Conservation (phyloP, 1,140 invertebrate genomes). For the Mycetomoellerius zeteki region DNA sequence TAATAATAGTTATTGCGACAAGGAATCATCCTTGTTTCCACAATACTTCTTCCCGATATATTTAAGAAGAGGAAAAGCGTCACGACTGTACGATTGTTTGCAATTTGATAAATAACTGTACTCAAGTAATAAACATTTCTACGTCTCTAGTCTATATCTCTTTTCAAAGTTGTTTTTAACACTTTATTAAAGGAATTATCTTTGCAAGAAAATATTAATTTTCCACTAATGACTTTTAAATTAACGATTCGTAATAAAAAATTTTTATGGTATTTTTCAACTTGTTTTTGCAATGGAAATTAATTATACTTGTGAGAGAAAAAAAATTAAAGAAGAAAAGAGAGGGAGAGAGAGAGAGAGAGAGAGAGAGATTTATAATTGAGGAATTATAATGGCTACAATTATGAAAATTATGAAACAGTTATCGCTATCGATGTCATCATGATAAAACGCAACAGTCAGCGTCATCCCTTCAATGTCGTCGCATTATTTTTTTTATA, state of each 20-base stretch:
- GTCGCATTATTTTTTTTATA: slow-evolving; percentile 70
- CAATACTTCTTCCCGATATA: background rate
- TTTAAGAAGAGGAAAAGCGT: background rate
- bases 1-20: slow-evolving; percentile 62
- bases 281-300: background rate
- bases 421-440: slow-evolving; percentile 24
- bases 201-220: background rate
- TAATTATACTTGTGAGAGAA: background rate
- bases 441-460: slow-evolving; percentile 20
- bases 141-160: background rate
- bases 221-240: background rate
- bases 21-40: slow-evolving; percentile 7
- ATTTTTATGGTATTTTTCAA: background rate
- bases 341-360: background rate
- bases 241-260: background rate
- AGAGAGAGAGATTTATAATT: background rate
- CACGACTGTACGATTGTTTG: background rate
- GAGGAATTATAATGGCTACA: background rate
- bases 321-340: background rate
- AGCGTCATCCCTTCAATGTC: slow-evolving; percentile 44
- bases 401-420: slow-evolving; percentile 24
- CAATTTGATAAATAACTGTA: background rate
- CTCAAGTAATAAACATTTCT: background rate
- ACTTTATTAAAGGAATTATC: background rate
- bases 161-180: background rate